A percentile compares a stretch with the other conserved stretches of the same genome.
Conservation (phyloP, 2,113 vertebrate genomes). For the Capreolus pygargus region DNA sequence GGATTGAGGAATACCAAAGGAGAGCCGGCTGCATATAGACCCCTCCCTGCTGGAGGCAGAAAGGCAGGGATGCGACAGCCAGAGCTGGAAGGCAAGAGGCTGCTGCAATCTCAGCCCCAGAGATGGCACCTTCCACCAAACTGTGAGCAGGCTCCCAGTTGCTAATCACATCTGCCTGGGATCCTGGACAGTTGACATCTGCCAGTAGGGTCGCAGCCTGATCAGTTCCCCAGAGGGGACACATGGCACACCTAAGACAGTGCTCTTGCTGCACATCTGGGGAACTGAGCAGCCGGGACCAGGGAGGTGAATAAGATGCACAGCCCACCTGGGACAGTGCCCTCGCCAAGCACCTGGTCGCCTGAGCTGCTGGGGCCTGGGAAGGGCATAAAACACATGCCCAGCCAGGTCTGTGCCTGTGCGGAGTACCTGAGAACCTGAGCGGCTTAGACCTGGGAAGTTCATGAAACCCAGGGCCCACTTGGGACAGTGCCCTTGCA, state of each 20-base stretch:
- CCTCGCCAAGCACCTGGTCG: neutral
- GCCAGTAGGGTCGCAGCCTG: neutral
- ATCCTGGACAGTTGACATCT: neutral
- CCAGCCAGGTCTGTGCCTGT: neutral
- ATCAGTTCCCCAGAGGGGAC: neutral
- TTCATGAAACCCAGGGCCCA: neutral
- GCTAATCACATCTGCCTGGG: neutral
- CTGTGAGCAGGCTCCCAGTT: neutral
- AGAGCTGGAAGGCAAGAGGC: neutral
- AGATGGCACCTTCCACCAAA: neutral
- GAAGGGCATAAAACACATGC: neutral
- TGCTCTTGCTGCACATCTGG: neutral
- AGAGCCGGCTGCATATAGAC: neutral
- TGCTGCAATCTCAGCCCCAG: neutral
- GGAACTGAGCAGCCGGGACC: neutral
- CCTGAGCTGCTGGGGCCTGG: neutral
- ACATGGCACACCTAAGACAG: neutral
- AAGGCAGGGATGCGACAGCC: neutral
- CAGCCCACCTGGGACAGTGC: neutral
- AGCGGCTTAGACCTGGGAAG: neutral
- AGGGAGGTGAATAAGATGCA: neutral
- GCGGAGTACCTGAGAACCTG: neutral
- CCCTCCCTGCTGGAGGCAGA: neutral
- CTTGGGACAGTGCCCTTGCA: neutral
- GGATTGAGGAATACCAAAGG: neutral